These are phyloP conservation scores for Semaprochilodus insignis DNA, from an alignment of 2,797 vertebrate genomes.

Conservation along the genomic window DNA sequence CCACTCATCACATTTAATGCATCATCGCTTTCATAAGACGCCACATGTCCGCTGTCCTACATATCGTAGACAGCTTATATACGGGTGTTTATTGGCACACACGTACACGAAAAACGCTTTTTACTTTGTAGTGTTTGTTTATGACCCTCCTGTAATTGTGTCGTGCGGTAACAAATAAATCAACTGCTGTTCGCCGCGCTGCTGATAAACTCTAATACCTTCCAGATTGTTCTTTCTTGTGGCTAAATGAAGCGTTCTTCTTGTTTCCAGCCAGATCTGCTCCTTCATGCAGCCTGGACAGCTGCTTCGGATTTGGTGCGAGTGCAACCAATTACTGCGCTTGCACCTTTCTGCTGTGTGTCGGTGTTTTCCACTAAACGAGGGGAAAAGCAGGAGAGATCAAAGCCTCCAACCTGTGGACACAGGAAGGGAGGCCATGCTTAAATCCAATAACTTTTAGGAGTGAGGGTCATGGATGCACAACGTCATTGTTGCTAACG, in stretches of 20 bases:
- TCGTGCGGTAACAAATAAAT: constrained; percentile 44
- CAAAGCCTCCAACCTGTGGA: constrained; percentile 62
- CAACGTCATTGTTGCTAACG: constrained; percentile 7
- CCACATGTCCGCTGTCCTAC: background rate
- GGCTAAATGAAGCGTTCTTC: constrained; percentile 54
- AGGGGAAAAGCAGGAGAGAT: constrained; percentile 64
- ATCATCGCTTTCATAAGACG: background rate
- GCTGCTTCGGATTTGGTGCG: constrained; percentile 67
- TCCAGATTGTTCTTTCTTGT: constrained; percentile 58
- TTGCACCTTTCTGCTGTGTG: constrained; percentile 70
- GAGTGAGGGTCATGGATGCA: constrained; percentile 17
- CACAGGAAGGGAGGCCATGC: background rate
- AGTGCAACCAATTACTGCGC: constrained; percentile 68
- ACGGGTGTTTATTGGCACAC: background rate
- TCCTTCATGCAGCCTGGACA: constrained; percentile 56
- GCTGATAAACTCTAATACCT: constrained; percentile 46
- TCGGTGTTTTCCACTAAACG: constrained; percentile 60
- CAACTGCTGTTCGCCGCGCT: constrained; percentile 34
- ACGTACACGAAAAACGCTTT: background rate
- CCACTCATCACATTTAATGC: constrained; percentile 16
- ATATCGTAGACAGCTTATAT: constrained; percentile 8
- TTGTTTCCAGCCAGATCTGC: constrained; percentile 50
- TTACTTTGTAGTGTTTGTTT: constrained; percentile 40
- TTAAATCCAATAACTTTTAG: constrained; percentile 35
- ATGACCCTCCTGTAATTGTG: constrained; percentile 15